Base-by-base conservation (phyloP, 2,888 invertebrate genomes). In the Homarus gammarus region DNA sequence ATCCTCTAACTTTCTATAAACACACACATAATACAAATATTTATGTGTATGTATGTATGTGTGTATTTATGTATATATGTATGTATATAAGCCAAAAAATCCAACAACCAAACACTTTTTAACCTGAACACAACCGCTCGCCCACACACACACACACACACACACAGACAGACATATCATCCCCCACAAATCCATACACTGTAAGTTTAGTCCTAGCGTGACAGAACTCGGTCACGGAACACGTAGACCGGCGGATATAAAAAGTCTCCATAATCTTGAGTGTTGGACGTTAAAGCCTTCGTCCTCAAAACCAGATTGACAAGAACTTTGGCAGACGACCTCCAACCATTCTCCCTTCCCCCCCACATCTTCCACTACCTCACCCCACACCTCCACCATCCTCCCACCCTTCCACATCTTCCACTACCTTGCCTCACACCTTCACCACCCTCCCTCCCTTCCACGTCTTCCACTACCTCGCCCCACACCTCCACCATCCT, bases 81-180 rank as follows among this genome's bases (percentile, higher is more conserved):
- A 31, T 44, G 38, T 3, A 38, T n/a, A n/a, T n/a, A n/a, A n/a
- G n/a, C n/a, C n/a, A n/a, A n/a, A n/a, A n/a, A n/a, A n/a, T n/a
- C n/a, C n/a, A n/a, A n/a, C n/a, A n/a, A n/a, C n/a, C n/a, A n/a
- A n/a, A n/a, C n/a, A n/a, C n/a, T n/a, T n/a, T n/a, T n/a, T n/a
- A n/a, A n/a, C n/a, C n/a, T n/a, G n/a, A n/a, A n/a, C n/a, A n/a
- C n/a, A n/a, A n/a, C n/a, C n/a, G n/a, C n/a, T n/a, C n/a, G n/a
- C n/a, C 12, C 22, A 38, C 72, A 72, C 36, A 72, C 31, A 72
- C 12, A 72, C 70, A 72, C 70, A 31, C 70, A 70, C 70, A 70
- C 70, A 70, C 27, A 70, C 70, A 72, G 72, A 72, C 72, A 72
- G 31, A 72, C 73, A 31, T 44, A n/a, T n/a, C n/a, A n/a, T n/a